Conservation (phyloP, 2,797 vertebrate genomes). For the Thripadectes ignobilis region DNA sequence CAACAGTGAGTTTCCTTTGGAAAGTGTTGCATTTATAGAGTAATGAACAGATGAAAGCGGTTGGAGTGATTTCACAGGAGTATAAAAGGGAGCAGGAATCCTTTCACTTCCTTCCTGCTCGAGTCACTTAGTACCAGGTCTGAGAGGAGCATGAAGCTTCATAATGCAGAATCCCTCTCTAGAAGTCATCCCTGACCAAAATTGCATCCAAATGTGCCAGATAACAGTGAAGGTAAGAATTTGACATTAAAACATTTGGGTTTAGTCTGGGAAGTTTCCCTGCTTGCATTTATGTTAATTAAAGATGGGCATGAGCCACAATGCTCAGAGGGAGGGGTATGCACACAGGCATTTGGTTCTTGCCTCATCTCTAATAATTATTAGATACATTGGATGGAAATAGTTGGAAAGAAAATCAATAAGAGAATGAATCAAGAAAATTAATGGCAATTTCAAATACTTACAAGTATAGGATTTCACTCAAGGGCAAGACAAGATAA, state of each 20-base stretch:
- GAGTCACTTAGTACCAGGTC: background rate
- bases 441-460: conserved; percentile 58
- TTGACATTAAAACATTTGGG: background rate
- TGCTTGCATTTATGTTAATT: background rate
- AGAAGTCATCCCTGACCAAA: background rate
- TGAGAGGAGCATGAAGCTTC: background rate
- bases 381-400: conserved; percentile 42
- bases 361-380: conserved; percentile 46
- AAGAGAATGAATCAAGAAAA: conserved; percentile 65
- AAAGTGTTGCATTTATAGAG: conserved; percentile 37
- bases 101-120: background rate
- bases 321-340: background rate
- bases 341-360: background rate
- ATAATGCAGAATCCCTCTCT: background rate
- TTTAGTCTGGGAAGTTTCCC: background rate
- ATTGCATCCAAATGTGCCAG: background rate
- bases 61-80: conserved; percentile 33
- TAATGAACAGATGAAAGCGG: conserved; percentile 38
- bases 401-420: conserved; percentile 60
- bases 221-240: background rate
- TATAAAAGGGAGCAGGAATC: background rate
- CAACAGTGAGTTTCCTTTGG: conserved; percentile 34
- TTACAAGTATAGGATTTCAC: conserved; percentile 51
- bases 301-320: background rate
- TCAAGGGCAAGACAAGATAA: conserved; percentile 42